These are phyloP conservation scores for Pteropus alecto DNA, from an alignment of 2,113 vertebrate genomes.

Conservation along the genomic window DNA sequence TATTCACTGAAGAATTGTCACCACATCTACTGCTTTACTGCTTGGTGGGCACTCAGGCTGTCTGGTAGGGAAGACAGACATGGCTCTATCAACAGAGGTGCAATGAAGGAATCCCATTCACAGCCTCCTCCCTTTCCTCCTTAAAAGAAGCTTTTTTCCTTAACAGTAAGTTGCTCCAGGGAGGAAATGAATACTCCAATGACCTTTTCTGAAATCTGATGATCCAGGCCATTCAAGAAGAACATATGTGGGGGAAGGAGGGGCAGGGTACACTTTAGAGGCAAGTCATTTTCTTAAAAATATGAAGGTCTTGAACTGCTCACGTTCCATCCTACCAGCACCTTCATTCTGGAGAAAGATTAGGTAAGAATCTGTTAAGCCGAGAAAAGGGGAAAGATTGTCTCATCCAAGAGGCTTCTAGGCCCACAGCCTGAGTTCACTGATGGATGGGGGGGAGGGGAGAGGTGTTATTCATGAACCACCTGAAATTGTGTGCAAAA, in stretches of 20 bases:
- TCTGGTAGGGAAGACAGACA: background rate
- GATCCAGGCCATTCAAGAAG: background rate
- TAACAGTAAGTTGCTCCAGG: background rate
- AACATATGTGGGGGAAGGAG: background rate
- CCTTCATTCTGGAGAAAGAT: background rate
- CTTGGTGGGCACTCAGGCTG: background rate
- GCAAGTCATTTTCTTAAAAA: background rate
- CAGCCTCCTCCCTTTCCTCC: background rate
- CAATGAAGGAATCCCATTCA: background rate
- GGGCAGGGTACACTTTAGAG: background rate
- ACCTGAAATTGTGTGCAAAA: background rate
- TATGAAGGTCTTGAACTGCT: background rate
- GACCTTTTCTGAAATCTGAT: background rate
- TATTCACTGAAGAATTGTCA: background rate
- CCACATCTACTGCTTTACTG: background rate
- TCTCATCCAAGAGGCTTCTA: background rate
- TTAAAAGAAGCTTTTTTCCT: background rate
- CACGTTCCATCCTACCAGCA: background rate
- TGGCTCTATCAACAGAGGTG: accelerated
- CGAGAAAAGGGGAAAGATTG: background rate
- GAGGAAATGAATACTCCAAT: background rate
- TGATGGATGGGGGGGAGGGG: background rate
- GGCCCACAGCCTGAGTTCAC: background rate
- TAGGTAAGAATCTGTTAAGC: background rate
- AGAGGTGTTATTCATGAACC: background rate